phyloP scores from a whole-genome alignment of 1,140 invertebrate genomes.

The Ylistrum balloti region DNA sequence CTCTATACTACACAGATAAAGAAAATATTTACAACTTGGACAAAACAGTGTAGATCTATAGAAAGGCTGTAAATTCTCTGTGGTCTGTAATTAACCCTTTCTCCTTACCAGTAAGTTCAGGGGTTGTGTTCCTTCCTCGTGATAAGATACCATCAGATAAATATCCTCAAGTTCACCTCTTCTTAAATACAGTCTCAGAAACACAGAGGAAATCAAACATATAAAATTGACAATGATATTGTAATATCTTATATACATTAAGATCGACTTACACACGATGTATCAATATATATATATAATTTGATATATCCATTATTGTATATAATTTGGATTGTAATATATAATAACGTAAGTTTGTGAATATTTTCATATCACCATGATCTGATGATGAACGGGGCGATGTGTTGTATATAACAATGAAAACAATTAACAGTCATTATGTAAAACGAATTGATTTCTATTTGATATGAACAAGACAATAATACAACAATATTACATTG shows the following conservation, averaged over 20 bases:
- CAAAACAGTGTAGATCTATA: background rate
- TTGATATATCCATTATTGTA: slow-evolving; percentile 1
- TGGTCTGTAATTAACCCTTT: too few species aligned
- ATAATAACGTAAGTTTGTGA: background rate
- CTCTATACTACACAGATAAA: background rate
- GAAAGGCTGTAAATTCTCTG: background rate
- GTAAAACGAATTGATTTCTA: too few species aligned
- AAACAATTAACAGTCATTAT: background rate
- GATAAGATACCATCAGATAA: background rate
- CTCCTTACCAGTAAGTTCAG: too few species aligned
- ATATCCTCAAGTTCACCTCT: too few species aligned
- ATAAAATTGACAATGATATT: background rate
- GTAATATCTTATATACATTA: background rate
- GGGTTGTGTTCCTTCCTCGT: background rate
- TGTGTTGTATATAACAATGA: background rate
- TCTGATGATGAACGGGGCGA: background rate
- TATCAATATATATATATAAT: slow-evolving; percentile 18
- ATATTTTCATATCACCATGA: background rate
- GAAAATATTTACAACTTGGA: background rate
- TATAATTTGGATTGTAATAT: slow-evolving; percentile 21
- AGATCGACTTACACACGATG: background rate
- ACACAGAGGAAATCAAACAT: background rate
- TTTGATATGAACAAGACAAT: too few species aligned
- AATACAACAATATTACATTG: too few species aligned
- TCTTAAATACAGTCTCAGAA: background rate